Base-by-base conservation (phyloP, 2,113 vertebrate genomes). In the Amblyopsis rosae region DNA sequence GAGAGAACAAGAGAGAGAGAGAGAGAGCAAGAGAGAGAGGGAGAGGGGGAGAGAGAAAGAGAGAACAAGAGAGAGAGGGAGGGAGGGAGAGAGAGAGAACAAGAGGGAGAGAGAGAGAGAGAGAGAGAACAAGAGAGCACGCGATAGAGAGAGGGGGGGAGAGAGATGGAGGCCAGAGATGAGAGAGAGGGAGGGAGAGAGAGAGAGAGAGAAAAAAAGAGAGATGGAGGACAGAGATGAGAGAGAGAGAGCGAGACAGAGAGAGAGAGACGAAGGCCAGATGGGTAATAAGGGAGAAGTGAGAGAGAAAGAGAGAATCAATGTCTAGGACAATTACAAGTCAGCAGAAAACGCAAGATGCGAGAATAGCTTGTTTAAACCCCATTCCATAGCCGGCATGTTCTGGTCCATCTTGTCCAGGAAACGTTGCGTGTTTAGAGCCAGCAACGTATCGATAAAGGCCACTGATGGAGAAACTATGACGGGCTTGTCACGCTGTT, bases 281-380 rank as follows among this genome's bases (percentile, higher is more conserved):
- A 66, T 19, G 61, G 72, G 33, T 19, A 26, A 70, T 62, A 70
- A 47, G 45, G 41, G 53, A 59, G 19, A 2, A 0, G 33, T 62
- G 32, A 59, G 73, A 47, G 19, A 35, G 35, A 63, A 13, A 47
- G 65, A 48, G 3, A 74, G 77, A 79, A 90, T 80, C 75, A 75
- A 90, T 87, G 65, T 77, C 68, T 70, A 49, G 67, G 67, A 56
- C 26, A 73, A 86, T 73, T 77, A 82, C 83, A 76, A 91, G 87
- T 90, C 91, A 90, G 89, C 87, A 90, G 75, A 88, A 90, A 81
- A 54, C 53, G 60, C 35, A 19, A 53, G 76, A 74, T 79, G 65
- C 73, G 26, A 26, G 26, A 86, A 85, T 69, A 54, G 72, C 65
- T 83, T 83, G 77, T 82, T 83, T 79, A 86, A 86, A 77, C 66